Evolutionary conservation across 2,797 vertebrate genomes (phyloP), one percentile per base, ranked within the genome.

Genomic region (Crypturellus tataupa): DNA sequence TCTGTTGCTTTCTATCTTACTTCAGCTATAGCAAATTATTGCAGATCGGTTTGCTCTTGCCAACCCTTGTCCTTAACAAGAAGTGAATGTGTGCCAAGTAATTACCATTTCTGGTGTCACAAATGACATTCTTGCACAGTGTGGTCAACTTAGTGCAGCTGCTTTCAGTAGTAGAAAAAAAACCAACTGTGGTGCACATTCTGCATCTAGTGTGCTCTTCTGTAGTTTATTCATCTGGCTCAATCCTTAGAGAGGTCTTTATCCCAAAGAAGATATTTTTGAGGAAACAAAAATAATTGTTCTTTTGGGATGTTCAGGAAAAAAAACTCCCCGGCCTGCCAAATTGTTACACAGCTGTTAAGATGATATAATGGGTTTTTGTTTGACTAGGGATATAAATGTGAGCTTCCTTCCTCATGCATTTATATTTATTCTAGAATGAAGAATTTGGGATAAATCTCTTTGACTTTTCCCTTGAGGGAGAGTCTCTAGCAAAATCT

Each of bases 251-350:
- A 68, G 76, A 78, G 35, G 15, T 71, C 75, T 95, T 94, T 87
- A 85, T 95, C 88, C 68, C 68, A 93, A 94, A 84, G 46, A 89
- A 80, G 80, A 89, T 95, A 88, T 92, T 92, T 97, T 91, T 83
- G 65, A 94, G 88, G 94, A 94, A 95, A 92, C 42, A 93, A 95
- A 97, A 97, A 95, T 96, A 89, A 94, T 97, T 95, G 80, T 96
- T 92, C 90, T 94, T 96, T 91, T 89, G 92, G 84, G 92, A 91
- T 85, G n/a, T 87, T 96, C 16, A 12, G 89, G 72, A 85, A 89
- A 96, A 90, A 96, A 90, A 90, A 70, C 53, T 67, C 75, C 82
- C 88, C 31, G 46, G 46, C 85, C 80, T 97, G 95, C 93, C 96
- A 96, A 89, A 81, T 75, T 90, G 58, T 96, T 96, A 60, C 89